Base-by-base conservation (phyloP, 2,888 invertebrate species). In the Drosophila nigricruria region DNA sequence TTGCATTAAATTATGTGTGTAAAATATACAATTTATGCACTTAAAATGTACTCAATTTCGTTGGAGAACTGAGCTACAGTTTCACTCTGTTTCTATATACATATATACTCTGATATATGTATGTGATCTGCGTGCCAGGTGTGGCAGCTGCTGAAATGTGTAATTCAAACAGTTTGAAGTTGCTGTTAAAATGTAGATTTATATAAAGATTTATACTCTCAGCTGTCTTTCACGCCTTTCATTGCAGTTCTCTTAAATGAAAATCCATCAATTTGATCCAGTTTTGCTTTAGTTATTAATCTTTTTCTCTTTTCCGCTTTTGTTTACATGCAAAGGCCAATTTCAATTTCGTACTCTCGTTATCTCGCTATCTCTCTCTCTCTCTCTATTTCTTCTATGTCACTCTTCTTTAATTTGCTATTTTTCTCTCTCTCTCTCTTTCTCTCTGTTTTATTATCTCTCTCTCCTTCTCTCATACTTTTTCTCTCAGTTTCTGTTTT, bases 1-100 rank as follows among this genome's bases (percentile, higher is more conserved):
- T 79, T 87, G 71, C 66, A 71, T 79, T 84, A 81, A 79, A 73
- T 83, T 56, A 68, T 63, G 67, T 70, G 67, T 68, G 70, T 23
- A 40, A 78, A 67, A 70, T 56, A 45, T 14, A 40, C 30, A 52
- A 27, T 57, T 42, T 18, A 45, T 67, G 40, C 27, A 40, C 16
- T 34, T 54, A 18, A 56, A 45, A 10, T 47, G 12, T 25, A 38
- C 38, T 34, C 25, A 14, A 9, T 8, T 27, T 9, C 12, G 42
- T 38, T 47, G 49, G 49, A 54, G 49, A 64, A 59, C 45, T 57
- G 54, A n/a, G 30, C 8, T 34, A 16, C 14, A 25, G 25, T 27
- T 56, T 16, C 25, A 10, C 9, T 34, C 50, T 5, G 42, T 45
- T 61, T 20, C 54, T 43, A 8, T 25, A 18, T 56, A n/a, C n/a